These are phyloP conservation scores for Lagopus leucura DNA, from an alignment of 2,113 vertebrate species.

Conservation along the genomic window DNA sequence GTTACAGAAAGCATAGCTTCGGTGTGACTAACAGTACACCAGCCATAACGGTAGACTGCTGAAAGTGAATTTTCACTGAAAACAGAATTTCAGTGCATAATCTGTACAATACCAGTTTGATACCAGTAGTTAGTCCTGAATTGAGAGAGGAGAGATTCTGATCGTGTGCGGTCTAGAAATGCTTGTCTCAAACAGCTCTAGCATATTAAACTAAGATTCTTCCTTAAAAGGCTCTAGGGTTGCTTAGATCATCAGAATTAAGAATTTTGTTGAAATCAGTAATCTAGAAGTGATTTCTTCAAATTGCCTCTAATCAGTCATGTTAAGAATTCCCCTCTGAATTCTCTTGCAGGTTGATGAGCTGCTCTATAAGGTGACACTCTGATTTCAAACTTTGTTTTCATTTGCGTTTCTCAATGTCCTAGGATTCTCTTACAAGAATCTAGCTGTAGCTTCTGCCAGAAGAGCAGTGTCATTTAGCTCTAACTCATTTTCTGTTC, in stretches of 20 bases:
- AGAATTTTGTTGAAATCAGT: neutral
- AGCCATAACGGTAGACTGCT: neutral
- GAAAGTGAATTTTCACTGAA: neutral
- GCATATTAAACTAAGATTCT: neutral
- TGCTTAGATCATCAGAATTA: neutral
- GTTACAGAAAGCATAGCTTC: neutral
- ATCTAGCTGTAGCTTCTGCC: constrained; percentile 76
- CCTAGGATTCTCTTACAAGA: constrained; percentile 79
- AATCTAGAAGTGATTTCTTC: constrained; percentile 35
- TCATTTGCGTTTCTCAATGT: constrained; percentile 72
- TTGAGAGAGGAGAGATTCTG: neutral
- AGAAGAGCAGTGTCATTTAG: constrained; percentile 61
- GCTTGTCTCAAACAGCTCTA: neutral
- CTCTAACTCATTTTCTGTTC: constrained; percentile 68
- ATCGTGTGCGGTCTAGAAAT: neutral
- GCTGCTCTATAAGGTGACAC: constrained; percentile 85
- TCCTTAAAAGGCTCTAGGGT: neutral
- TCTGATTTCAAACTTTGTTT: constrained; percentile 80
- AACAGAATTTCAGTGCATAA: neutral
- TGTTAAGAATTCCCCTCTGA: constrained; percentile 77
- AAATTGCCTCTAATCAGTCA: constrained; percentile 13
- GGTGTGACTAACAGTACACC: neutral
- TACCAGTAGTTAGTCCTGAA: neutral
- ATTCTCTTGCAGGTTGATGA: constrained; percentile 91
- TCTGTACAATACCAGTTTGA: neutral